Base-by-base conservation (phyloP, 2,113 vertebrate species). In the Piprites chloris region DNA sequence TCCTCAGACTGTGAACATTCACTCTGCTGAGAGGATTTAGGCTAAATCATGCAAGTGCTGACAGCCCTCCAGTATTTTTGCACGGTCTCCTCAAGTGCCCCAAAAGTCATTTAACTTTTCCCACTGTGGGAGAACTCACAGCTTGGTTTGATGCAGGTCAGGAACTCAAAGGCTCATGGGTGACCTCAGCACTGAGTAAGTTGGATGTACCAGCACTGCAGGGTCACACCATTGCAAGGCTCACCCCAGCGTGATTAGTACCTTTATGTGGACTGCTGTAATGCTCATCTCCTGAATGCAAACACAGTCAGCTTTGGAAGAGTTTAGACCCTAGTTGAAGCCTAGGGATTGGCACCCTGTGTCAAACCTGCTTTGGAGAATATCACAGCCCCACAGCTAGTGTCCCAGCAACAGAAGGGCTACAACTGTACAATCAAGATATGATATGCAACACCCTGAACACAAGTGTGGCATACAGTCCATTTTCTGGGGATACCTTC, bases 11-110 rank as follows among this genome's bases (percentile, higher is more conserved):
- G 33, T 47, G 62, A 93, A 63, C 56, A 27, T 77, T 81, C 1
- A 0, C 72, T 94, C 53, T 93, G 68, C 85, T 84, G 73, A 93
- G 76, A 90, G 69, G 49, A 89, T 87, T 92, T 75, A 87, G 80
- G 41, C 56, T 87, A 95, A 95, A 89, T 89, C 83, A 61, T 52
- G 41, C 59, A 87, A 95, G 76, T 33, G 58, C 76, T 94, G 89
- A 94, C 73, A 95, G 65, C 47, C 22, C 28, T 94, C 72, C 73
- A 81, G 50, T 66, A 24, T 68, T 92, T 92, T 94, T 88, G 44
- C 39, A 49, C 26, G 49, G 65, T 81, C 76, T 88, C 87, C 79
- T 96, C 68, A 86, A 72, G 65, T 93, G 79, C 83, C 80, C 56
- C 66, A 59, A 62, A 77, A 93, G 61, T 56, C 63, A 65, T 80